These are phyloP conservation scores for Pionites leucogaster DNA, from an alignment of 2,113 vertebrate genomes.

Conservation along the genomic window DNA sequence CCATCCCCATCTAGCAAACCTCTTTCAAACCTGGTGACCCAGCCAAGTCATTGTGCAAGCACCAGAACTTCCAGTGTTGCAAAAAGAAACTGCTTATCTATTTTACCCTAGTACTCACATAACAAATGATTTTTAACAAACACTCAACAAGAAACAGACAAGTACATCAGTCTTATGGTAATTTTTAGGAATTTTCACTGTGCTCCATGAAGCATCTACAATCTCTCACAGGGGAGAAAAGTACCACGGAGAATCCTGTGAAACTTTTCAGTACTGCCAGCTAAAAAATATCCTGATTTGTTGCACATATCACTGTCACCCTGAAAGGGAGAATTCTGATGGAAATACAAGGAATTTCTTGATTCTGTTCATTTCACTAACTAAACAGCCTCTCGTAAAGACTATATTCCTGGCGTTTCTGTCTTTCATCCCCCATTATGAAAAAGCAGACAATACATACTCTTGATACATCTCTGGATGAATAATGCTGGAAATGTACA, in stretches of 20 bases:
- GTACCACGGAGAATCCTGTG: not conserved
- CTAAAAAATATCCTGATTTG: not conserved
- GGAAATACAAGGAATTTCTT: not conserved
- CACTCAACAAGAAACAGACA: not conserved
- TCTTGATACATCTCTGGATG: not conserved
- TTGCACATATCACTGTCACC: not conserved
- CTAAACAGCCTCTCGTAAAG: not conserved
- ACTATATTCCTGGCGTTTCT: not conserved
- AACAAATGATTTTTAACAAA: not conserved
- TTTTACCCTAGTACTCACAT: not conserved
- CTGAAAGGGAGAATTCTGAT: not conserved
- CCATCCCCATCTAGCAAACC: not conserved
- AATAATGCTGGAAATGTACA: fast-evolving
- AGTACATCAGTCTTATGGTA: not conserved
- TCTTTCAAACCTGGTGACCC: not conserved
- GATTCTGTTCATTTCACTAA: not conserved
- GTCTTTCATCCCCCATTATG: not conserved
- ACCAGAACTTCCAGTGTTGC: not conserved
- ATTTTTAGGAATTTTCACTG: not conserved
- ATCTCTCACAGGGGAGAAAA: not conserved
- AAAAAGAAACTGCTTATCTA: not conserved
- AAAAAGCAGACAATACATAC: not conserved
- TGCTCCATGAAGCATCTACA: not conserved
- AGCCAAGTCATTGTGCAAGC: not conserved
- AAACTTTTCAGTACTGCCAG: not conserved